Base-by-base conservation (phyloP, 1,140 invertebrate species). In the Carposina sasakii region DNA sequence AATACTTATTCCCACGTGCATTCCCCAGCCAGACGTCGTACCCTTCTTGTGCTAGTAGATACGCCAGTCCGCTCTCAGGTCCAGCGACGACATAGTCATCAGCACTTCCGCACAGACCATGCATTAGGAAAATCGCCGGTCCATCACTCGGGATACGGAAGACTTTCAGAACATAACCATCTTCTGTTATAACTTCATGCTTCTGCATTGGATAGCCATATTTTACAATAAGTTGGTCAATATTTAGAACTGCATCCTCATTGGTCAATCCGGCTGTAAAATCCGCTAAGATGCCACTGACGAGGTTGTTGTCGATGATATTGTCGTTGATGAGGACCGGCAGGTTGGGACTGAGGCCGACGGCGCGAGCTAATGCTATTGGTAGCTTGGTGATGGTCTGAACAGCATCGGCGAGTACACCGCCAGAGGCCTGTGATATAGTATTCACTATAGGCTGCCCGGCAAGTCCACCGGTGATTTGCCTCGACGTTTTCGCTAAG, bases 11-110 rank as follows among this genome's bases (percentile, higher is more conserved):
- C 3, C 91, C 91, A 12, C 91, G 78, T 12, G 82, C 79, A 63
- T 93, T 93, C 3, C 89, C 86, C 55, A 92, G 57, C 91, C 91
- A 93, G 2, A 93, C 90, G 60, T 93, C 91, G 53, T 90, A 92
- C 2, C 89, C 90, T 50, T 74, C 60, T 52, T 90, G 88, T 0
- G 89, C 86, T 16, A 92, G 65, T n/a, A 87, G 58, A 57, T 87
- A 91, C 1, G 85, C 90, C 13, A 93, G 64, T 1, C 85, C 86
- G 58, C 89, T 90, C 15, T 88, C 79, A 12, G 88, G 89, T 16
- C 89, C 88, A 23, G 87, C 74, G 1, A 91, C 60, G 8, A 93
- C 67, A 84, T 87, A 94, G 66, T 92, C 90, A 3, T 89, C 87
- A 2, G 91, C 89, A 47, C 87, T 89, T 1, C 86, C 86, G 0